Percentiles rank a stretch among this genome's conserved stretches.
phyloP scores from a whole-genome alignment of 2,888 invertebrate genomes.

The Mamestra brassicae region DNA sequence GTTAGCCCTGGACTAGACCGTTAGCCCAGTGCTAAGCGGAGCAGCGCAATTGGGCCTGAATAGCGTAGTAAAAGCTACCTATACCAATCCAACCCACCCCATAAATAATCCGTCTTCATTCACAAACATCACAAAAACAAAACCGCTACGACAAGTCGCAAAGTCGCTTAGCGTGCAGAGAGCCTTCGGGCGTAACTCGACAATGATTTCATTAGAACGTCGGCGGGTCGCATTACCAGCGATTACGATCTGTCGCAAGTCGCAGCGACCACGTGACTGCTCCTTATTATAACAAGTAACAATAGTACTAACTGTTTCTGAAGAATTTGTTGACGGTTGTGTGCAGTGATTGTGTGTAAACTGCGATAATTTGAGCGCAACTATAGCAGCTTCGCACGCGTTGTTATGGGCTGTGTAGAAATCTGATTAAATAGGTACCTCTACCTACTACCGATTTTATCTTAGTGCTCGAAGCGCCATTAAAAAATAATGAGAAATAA shows the following conservation, averaged over 20 bases:
- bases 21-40: too few species aligned
- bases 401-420: not conserved
- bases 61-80: too few species aligned
- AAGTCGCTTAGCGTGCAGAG: constrained; percentile 33
- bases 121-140: constrained; percentile 12
- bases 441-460: not conserved
- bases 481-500: constrained; percentile 15
- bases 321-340: constrained; percentile 37
- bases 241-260: constrained; percentile 60
- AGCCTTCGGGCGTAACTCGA: constrained; percentile 60
- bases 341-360: not conserved
- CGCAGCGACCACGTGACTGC: constrained; percentile 40
- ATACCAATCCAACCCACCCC: not conserved
- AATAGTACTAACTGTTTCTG: constrained; percentile 25
- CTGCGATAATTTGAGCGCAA: not conserved
- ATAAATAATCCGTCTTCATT: not conserved
- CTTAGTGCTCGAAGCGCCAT: not conserved
- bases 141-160: constrained; percentile 10
- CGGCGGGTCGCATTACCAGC: constrained; percentile 61
- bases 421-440: not conserved
- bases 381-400: constrained; percentile 12
- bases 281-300: constrained; percentile 32
- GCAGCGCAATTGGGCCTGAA: too few species aligned
- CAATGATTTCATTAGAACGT: constrained; percentile 67
- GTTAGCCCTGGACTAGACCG: too few species aligned